These are phyloP conservation scores for Tetrax tetrax DNA, from an alignment of 2,113 vertebrate species.

Conservation along the genomic window DNA sequence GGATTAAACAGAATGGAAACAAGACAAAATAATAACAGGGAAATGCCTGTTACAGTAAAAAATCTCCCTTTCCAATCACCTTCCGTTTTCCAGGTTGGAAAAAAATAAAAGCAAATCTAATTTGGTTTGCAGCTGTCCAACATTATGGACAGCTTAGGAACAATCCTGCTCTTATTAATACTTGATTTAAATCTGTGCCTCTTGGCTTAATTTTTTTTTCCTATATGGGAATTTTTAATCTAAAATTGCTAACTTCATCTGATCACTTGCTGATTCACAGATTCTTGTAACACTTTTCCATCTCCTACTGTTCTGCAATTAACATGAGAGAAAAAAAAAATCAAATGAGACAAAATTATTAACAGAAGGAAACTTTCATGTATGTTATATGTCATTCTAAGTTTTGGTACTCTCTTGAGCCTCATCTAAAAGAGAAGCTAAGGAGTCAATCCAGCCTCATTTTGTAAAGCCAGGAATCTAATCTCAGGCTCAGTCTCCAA, in stretches of 20 bases:
- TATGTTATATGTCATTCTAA: background rate
- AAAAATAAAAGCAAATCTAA: background rate
- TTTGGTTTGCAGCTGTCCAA: background rate
- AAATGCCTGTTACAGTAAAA: background rate
- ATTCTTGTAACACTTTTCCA: background rate
- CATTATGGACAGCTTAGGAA: background rate
- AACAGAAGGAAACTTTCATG: background rate
- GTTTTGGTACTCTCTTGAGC: background rate
- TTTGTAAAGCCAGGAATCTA: background rate
- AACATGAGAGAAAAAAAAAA: background rate
- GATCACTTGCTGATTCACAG: background rate
- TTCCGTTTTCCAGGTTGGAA: background rate
- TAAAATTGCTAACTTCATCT: background rate
- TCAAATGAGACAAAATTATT: background rate
- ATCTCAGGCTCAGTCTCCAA: background rate
- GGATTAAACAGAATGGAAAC: background rate
- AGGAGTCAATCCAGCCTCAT: background rate
- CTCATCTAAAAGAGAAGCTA: background rate
- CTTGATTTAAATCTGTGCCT: background rate
- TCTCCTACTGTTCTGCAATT: background rate
- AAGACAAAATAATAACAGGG: background rate
- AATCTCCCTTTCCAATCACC: background rate
- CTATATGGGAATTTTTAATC: background rate
- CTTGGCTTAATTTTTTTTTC: background rate
- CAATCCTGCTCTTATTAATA: background rate